Evolutionary conservation across 2,797 vertebrate species (phyloP).

Genomic region (Tenualosa ilisha): DNA sequence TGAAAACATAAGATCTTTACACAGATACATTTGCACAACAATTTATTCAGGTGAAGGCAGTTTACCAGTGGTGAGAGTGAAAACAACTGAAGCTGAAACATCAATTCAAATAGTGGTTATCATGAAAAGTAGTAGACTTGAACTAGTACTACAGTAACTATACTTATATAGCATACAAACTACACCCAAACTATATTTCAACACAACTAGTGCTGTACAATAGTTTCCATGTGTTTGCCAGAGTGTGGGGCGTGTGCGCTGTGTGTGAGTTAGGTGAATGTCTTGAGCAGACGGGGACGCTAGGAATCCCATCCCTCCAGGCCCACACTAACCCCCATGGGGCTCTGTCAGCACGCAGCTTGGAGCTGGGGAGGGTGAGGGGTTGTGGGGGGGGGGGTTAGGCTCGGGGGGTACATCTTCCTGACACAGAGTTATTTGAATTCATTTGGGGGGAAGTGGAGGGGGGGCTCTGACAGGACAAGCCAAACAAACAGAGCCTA

Average conservation of each 20-base stretch:
- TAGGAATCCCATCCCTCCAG: constrained; percentile 59
- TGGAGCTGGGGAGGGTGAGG: constrained; percentile 59
- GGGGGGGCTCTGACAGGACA: constrained; percentile 68
- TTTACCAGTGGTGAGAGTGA: neutral
- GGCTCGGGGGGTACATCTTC: constrained; percentile 59
- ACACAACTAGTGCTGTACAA: too few relatives aligned
- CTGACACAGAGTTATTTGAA: constrained; percentile 70
- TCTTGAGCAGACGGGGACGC: constrained; percentile 20
- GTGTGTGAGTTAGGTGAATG: neutral
- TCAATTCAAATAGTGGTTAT: neutral
- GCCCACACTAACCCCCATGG: constrained; percentile 54
- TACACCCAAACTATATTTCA: too few relatives aligned
- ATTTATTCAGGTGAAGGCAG: neutral
- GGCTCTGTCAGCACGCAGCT: constrained; percentile 60
- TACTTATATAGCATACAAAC: too few relatives aligned
- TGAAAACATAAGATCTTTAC: neutral
- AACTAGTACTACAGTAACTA: too few relatives aligned
- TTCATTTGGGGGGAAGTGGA: constrained; percentile 52
- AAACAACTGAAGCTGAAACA: neutral
- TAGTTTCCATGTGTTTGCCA: neutral
- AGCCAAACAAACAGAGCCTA: constrained; percentile 80
- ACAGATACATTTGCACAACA: neutral
- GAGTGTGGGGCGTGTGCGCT: neutral
- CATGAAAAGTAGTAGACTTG: too few relatives aligned
- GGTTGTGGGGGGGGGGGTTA: constrained; percentile 52